Conservation (phyloP, 2,888 invertebrate genomes). For the Pteria penguin region DNA sequence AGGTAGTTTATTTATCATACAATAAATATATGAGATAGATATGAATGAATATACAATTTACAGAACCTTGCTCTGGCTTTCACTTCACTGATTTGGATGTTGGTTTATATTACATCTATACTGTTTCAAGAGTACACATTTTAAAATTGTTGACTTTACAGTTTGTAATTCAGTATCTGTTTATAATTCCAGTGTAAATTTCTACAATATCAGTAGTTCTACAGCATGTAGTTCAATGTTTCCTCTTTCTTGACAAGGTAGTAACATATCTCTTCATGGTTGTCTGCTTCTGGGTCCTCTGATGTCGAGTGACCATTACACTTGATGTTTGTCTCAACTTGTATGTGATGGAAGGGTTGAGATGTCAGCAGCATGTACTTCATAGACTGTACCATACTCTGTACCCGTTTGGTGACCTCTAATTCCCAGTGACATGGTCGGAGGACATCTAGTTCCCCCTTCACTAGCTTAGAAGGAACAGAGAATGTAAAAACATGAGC, state of each 20-base stretch:
- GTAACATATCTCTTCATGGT: neutral
- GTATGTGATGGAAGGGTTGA: constrained; percentile 52
- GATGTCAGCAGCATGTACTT: constrained; percentile 51
- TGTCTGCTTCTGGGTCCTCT: neutral
- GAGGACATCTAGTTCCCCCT: constrained; percentile 48
- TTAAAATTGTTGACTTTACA: too few relatives aligned
- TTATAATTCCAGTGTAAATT: too few relatives aligned
- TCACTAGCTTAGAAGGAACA: constrained; percentile 55
- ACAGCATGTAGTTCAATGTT: neutral
- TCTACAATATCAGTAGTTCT: too few relatives aligned
- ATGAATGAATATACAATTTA: too few relatives aligned
- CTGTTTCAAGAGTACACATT: too few relatives aligned
- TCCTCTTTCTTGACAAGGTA: neutral
- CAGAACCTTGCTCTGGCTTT: too few relatives aligned
- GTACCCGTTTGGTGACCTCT: constrained; percentile 47
- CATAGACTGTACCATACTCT: constrained; percentile 43
- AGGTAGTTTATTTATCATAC: too few relatives aligned
- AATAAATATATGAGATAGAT: too few relatives aligned
- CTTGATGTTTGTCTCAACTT: neutral
- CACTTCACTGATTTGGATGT: too few relatives aligned
- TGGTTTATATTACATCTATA: too few relatives aligned
- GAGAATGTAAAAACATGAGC: constrained; percentile 58
- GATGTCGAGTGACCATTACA: neutral
- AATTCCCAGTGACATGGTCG: constrained; percentile 59
- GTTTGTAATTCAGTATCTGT: too few relatives aligned